Base-by-base conservation (phyloP, 2,888 invertebrate genomes). In the Latrodectus elegans region DNA sequence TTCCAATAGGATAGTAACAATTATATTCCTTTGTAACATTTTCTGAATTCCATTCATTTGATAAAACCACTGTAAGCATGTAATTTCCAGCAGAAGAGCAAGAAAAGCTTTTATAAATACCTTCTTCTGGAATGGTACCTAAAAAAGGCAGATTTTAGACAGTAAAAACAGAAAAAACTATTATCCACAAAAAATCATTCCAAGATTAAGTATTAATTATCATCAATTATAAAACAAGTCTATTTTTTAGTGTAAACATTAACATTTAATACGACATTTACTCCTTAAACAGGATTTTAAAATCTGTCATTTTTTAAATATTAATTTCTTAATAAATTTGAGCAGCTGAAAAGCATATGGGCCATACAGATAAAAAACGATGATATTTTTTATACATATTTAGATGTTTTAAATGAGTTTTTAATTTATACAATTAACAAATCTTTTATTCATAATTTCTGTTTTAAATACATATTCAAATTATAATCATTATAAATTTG, bases 1-100 rank as follows among this genome's bases (percentile, higher is more conserved):
- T 53, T 55, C 80, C 68, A 68, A 89, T 83, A 9, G 87, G 49
- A 12, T 53, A 52, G 22, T 75, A 77, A 51, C 87, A 87, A 22
- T 73, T 49, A 70, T 87, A 81, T 51, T 77, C 72, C 17, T 14
- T 12, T 1, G 73, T 72, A 15, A 55, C 67, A 65, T 17, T 68
- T 51, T 76, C 70, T 17, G 73, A 70, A 51, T 71, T 74, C 84
- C 79, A 79, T 26, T 73, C 55, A 71, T 89, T 89, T 53, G 84
- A 87, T 15, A 70, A 22, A 77, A 80, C 84, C 1, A 81, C 84
- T 71, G 51, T 81, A 9, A 89, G n/a, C 8, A 68, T 14, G 67
- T 73, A 74, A 65, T 55, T 53, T 22, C 84, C 87, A 78, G 60
- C 14, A 52, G 74, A 51, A 26, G 17, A 17, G 55, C 84, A 89